These are phyloP conservation scores for Orbicella faveolata DNA, from an alignment of 64 coral and sea anemone species.

Conservation along the genomic window DNA sequence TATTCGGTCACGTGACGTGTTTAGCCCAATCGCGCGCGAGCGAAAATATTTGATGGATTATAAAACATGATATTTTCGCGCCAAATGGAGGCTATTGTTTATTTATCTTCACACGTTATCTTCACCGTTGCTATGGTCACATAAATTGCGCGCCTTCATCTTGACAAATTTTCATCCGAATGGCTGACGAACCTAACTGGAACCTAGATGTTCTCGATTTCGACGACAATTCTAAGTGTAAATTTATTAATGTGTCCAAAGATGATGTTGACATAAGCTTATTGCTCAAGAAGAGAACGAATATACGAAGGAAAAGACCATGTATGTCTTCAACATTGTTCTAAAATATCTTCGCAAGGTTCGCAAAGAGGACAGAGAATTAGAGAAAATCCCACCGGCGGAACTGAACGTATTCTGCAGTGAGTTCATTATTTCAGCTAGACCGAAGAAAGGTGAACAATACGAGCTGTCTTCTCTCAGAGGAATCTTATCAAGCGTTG, in stretches of 20 bases:
- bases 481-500: slow-evolving; percentile 45
- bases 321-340: slow-evolving; percentile 8
- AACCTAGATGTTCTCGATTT: not conserved
- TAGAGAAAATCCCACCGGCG: slow-evolving; percentile 38
- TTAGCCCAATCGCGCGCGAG: too few species aligned
- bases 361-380: slow-evolving; percentile 16
- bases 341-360: slow-evolving; percentile 7
- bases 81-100: too few species aligned
- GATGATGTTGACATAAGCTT: slow-evolving; percentile 35
- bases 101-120: not conserved
- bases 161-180: not conserved
- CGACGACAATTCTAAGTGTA: slow-evolving; percentile 3
- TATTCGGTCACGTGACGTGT: too few species aligned
- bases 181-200: slow-evolving; percentile 1
- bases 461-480: slow-evolving; percentile 36
- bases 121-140: not conserved
- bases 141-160: too few species aligned
- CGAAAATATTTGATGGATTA: too few species aligned
- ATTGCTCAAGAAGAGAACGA: slow-evolving; percentile 47
- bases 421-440: slow-evolving; percentile 9
- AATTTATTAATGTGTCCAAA: slow-evolving; percentile 7
- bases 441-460: slow-evolving; percentile 36
- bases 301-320: slow-evolving; percentile 47
- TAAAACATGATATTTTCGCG: too few species aligned
- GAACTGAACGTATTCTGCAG: slow-evolving; percentile 6